Percentiles rank a stretch among this genome's conserved stretches.
These are phyloP conservation scores for Daubentonia madagascariensis DNA, from an alignment of 2,113 vertebrate species.

Conservation along the genomic window DNA sequence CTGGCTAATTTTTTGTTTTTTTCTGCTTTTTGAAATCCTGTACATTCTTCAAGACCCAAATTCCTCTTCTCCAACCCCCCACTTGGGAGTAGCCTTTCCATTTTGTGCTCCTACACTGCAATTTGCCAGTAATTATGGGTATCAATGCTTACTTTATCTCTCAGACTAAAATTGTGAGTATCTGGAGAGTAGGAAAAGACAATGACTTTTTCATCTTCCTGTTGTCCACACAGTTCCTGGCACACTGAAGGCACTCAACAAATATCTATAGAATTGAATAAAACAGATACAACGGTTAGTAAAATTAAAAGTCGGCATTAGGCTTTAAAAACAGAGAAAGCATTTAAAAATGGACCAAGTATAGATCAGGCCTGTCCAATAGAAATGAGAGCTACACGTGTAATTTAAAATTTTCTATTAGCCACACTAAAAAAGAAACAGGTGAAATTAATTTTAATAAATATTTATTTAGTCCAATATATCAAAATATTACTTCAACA, in stretches of 20 bases:
- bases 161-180: background rate
- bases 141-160: conserved; percentile 17
- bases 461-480: background rate
- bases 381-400: background rate
- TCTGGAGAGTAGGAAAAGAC: background rate
- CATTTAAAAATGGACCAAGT: conserved; percentile 10
- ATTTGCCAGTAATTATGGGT: background rate
- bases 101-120: background rate
- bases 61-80: background rate
- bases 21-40: background rate
- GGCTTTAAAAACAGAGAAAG: conserved; percentile 30
- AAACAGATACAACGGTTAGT: background rate
- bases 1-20: no score
- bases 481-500: background rate
- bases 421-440: background rate
- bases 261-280: background rate
- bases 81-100: background rate
- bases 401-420: background rate
- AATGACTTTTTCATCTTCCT: background rate
- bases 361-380: background rate
- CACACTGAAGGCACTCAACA: background rate
- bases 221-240: background rate
- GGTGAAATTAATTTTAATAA: conserved; percentile 9
- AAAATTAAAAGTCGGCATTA: conserved; percentile 23
- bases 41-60: background rate